phyloP scores from a whole-genome alignment of 2,888 invertebrate species.

The Hecatera dysodea region DNA sequence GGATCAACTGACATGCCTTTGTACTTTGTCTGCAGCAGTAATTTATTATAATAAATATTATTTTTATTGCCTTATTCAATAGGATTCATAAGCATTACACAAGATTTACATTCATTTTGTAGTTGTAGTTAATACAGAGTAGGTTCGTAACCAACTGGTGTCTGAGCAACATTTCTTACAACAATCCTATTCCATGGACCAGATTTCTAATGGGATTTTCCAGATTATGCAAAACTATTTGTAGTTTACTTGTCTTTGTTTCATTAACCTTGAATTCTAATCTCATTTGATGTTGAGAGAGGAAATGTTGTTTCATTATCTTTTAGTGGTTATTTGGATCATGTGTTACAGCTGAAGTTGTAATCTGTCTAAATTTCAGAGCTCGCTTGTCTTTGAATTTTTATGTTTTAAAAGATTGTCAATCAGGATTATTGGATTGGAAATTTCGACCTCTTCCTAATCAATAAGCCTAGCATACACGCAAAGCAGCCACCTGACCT shows the following conservation, averaged over 20 bases:
- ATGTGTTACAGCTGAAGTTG: conserved; percentile 8
- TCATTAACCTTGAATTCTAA: conserved; percentile 63
- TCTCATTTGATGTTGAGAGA: conserved; percentile 55
- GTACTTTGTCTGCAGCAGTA: conserved; percentile 39
- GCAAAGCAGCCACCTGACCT: background rate
- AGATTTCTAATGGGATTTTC: conserved; percentile 60
- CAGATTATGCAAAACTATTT: conserved; percentile 62
- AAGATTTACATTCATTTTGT: conserved; percentile 55
- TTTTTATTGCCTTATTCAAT: conserved; percentile 61
- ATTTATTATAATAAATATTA: conserved; percentile 55
- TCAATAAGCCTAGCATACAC: background rate
- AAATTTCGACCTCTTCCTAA: background rate
- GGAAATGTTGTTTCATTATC: conserved; percentile 44
- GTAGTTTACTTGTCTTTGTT: conserved; percentile 56
- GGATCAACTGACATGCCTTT: conserved; percentile 49
- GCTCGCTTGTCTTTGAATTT: background rate
- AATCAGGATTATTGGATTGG: background rate
- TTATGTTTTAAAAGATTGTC: background rate
- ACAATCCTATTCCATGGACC: conserved; percentile 50
- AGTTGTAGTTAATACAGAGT: conserved; percentile 43
- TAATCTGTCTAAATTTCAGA: conserved; percentile 1
- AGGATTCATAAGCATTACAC: conserved; percentile 57
- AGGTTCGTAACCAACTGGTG: conserved; percentile 24
- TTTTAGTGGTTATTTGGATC: conserved; percentile 21
- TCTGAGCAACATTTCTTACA: conserved; percentile 51